phyloP scores from a whole-genome alignment of 2,888 invertebrate species.

The Cryptosula pallasiana region DNA sequence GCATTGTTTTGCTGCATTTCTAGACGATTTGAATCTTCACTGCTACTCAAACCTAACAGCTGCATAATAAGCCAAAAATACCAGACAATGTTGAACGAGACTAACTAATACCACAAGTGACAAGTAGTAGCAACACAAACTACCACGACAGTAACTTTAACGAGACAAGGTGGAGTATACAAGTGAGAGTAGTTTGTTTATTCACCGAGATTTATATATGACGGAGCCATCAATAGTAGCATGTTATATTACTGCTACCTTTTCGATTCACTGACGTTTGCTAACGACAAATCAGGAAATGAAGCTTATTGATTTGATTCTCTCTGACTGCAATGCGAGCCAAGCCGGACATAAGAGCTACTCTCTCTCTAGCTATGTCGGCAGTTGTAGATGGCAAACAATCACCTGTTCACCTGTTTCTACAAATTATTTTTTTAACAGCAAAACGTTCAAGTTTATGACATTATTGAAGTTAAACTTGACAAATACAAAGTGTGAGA shows the following conservation, averaged over 20 bases:
- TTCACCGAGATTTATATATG: neutral
- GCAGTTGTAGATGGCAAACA: no score
- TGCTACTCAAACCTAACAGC: neutral
- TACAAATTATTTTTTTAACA: no score
- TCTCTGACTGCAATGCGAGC: neutral
- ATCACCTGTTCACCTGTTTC: no score
- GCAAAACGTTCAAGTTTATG: no score
- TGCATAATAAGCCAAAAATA: neutral
- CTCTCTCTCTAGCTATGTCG: no score
- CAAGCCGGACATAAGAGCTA: neutral
- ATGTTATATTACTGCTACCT: neutral
- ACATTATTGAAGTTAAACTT: no score
- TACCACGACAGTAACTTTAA: no score
- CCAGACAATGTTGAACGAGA: no score
- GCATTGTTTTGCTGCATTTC: neutral
- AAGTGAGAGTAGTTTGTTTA: neutral
- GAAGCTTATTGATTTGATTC: constrained; percentile 14
- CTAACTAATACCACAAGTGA: no score
- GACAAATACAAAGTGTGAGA: no score
- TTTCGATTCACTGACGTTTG: neutral
- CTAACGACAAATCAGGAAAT: constrained; percentile 23
- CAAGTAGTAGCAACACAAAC: no score
- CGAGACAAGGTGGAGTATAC: neutral
- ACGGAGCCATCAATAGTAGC: neutral
- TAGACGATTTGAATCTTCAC: neutral